Conservation (phyloP, 2,113 vertebrate species). For the Strigops habroptila region DNA sequence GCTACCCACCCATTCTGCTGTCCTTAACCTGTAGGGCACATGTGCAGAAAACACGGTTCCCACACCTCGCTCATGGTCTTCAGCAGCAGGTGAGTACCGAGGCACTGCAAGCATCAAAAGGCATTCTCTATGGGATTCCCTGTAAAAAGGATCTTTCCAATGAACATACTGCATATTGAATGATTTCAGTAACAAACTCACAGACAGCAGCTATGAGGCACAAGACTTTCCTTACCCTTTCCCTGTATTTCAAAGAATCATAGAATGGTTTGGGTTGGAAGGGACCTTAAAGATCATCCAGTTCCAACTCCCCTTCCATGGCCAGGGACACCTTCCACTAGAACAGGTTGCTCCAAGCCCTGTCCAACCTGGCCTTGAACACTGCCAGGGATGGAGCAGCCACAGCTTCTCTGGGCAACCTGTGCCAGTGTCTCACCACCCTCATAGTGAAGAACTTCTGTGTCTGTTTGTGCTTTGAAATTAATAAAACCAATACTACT, state of each 20-base stretch:
- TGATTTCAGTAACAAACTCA: background rate
- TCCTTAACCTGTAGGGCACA: background rate
- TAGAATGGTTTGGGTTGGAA: background rate
- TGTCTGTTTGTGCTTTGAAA: background rate
- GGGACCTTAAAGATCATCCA: background rate
- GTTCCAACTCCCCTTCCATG: background rate
- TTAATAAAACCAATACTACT: background rate
- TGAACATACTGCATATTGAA: background rate
- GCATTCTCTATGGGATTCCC: background rate
- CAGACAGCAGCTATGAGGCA: background rate
- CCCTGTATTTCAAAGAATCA: background rate
- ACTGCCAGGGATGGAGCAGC: background rate
- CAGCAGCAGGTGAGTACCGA: background rate
- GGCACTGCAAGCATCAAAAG: background rate
- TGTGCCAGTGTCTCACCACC: background rate
- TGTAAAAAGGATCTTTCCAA: background rate
- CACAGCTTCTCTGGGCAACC: background rate
- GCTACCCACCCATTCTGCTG: background rate
- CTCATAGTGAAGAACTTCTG: background rate
- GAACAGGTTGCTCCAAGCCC: background rate
- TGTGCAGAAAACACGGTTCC: background rate
- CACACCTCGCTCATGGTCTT: fast-evolving
- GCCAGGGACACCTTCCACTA: background rate
- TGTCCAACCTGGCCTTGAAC: background rate
- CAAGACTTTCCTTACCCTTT: background rate